Conservation (phyloP, 2,113 vertebrate species). For the Podarcis cretensis region DNA sequence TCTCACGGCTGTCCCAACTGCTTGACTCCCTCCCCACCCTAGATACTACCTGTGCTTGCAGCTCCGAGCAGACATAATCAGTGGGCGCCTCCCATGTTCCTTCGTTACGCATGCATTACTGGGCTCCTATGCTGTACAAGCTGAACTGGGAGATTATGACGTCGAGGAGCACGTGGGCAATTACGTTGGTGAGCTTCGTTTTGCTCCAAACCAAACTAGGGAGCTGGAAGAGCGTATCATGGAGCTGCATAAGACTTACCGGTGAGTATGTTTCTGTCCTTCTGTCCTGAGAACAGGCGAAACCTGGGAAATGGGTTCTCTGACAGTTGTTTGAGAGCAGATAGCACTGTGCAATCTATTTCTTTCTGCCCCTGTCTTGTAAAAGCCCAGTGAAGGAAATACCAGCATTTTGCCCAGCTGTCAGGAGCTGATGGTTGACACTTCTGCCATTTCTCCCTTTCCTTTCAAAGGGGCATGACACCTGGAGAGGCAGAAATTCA, state of each 20-base stretch:
- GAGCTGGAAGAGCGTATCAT: constrained; percentile 97
- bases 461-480: constrained; percentile 88
- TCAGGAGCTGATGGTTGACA: fast-evolving
- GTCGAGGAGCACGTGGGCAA: constrained; percentile 89
- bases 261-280: constrained; percentile 71
- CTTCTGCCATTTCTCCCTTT: not conserved
- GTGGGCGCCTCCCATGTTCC: constrained; percentile 95
- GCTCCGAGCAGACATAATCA: constrained; percentile 97
- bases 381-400: not conserved
- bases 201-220: constrained; percentile 94
- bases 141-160: constrained; percentile 94
- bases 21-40: constrained; percentile 38
- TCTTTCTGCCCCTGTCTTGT: not conserved
- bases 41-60: constrained; percentile 99
- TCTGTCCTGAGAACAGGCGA: not conserved
- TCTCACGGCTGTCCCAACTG: not conserved
- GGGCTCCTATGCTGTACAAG: constrained; percentile 95
- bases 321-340: not conserved
- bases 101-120: constrained; percentile 96
- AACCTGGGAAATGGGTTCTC: not conserved
- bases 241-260: constrained; percentile 97
- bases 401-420: fast-evolving
- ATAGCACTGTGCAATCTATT: not conserved
- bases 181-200: constrained; percentile 92
- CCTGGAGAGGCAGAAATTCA: constrained; percentile 98